Base-by-base conservation (phyloP, 2,888 invertebrate genomes). In the Ctena decussata region DNA sequence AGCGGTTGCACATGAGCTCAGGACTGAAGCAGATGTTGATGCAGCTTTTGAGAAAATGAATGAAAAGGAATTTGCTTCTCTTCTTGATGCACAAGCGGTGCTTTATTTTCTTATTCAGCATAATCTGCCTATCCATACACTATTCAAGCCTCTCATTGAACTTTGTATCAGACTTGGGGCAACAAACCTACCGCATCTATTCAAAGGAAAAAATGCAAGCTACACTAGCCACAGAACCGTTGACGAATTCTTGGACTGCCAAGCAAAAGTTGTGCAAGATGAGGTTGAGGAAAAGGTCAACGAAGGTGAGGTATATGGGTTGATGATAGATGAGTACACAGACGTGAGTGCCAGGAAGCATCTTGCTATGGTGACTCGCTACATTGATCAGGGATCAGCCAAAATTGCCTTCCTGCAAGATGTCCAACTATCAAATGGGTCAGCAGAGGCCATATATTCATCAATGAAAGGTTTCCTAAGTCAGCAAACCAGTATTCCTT, bases 291-390 rank as follows among this genome's bases (percentile, higher is more conserved):
- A 53, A n/a, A 37, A 75, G 18, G 39, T 77, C 18, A 77, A 80
- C 12, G 32, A 32, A 15, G 53, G 69, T 32, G 27, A 74, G 18
- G n/a, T 27, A 15, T 77, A 49, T 74, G 84, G 80, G 6, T 18
- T 84, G 18, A 80, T 84, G 80, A 27, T 80, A 12, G 80, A 75
- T 35, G 79, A 83, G 74, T 83, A 83, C 41, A 83, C 79, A 1
- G 79, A 83, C 27, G 44, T 83, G 12, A 41, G 71, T 21, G 30
- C 57, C 12, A 39, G 77, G 18, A 82, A 82, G 44, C 77, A 72
- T 24, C 35, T 77, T 0, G 57, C 79, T 0, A 18, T 83, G 0
- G 75, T 79, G 0, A 57, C 44, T 0, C 70, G 76, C 18, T 83
- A 79, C 35, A 53, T 74, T 24, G 74, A 82, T 27, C 57, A 53